Percentiles rank a stretch among this genome's conserved stretches.
Conservation (phyloP, 2,888 invertebrate genomes). For the Cryptus viduatorius region DNA sequence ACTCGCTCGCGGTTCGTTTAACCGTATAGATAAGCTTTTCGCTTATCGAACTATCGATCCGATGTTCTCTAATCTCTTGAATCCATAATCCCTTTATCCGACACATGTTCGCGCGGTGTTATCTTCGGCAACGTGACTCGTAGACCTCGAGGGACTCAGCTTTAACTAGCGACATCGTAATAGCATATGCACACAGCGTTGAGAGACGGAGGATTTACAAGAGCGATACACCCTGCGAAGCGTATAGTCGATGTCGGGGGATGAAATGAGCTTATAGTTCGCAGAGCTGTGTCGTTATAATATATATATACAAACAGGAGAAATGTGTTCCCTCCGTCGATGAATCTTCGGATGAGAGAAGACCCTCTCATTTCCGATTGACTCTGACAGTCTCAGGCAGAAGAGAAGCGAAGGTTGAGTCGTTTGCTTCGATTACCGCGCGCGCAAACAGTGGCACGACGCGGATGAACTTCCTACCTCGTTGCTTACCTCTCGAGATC, state of each 20-base stretch:
- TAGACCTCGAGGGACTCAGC: background rate
- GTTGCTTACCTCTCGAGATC: constrained; percentile 6
- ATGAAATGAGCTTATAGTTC: background rate
- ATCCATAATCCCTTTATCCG: constrained; percentile 35
- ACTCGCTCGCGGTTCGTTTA: background rate
- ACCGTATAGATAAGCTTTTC: background rate
- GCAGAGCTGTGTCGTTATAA: background rate
- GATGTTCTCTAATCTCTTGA: background rate
- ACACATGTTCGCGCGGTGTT: constrained; percentile 28
- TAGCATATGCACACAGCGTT: background rate
- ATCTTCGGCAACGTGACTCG: constrained; percentile 2
- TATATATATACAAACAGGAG: too few relatives aligned
- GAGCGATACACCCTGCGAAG: background rate
- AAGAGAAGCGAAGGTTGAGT: background rate
- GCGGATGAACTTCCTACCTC: constrained; percentile 8
- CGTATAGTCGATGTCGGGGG: background rate
- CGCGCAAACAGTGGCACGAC: background rate
- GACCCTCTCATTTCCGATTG: too few relatives aligned
- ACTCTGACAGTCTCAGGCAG: background rate
- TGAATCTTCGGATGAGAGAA: background rate
- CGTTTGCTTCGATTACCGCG: constrained; percentile 1
- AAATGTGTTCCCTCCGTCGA: background rate
- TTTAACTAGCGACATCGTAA: background rate
- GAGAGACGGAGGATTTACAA: background rate
- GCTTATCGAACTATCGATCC: constrained; percentile 22